Conservation (phyloP, 2,797 vertebrate genomes). For the Eurystomus glaucurus region DNA sequence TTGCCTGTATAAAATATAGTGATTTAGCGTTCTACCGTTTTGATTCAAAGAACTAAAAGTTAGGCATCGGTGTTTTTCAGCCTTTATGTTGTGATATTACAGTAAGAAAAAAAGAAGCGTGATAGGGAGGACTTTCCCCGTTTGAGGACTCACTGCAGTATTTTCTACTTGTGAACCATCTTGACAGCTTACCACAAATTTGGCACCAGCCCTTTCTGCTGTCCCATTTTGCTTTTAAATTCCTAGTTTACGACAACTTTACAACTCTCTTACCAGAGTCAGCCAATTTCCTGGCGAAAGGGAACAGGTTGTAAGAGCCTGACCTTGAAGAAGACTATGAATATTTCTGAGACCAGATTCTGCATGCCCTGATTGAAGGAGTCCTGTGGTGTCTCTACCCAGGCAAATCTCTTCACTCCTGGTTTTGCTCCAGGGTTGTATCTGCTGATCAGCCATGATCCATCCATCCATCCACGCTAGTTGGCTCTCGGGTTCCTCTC, state of each 20-base stretch:
- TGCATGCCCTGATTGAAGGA: neutral
- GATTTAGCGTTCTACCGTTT: neutral
- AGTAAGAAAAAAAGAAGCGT: neutral
- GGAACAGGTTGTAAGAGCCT: neutral
- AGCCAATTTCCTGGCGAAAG: neutral
- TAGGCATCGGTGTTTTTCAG: neutral
- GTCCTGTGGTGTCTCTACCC: neutral
- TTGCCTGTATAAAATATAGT: neutral
- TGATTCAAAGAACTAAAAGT: neutral
- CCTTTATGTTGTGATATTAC: neutral
- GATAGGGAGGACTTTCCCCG: neutral
- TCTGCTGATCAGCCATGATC: neutral
- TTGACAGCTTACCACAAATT: neutral
- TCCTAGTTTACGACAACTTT: neutral
- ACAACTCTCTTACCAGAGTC: neutral
- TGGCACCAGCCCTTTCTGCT: neutral
- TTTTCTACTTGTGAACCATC: neutral
- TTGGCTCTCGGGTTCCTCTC: neutral
- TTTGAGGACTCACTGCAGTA: neutral
- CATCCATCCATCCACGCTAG: rapidly evolving
- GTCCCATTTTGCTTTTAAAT: neutral
- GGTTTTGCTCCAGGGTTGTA: rapidly evolving
- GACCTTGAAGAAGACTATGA: neutral
- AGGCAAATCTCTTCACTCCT: neutral
- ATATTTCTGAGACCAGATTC: neutral